Evolutionary conservation across 2,797 vertebrate genomes (phyloP).

Genomic region (Protonibea diacanthus): DNA sequence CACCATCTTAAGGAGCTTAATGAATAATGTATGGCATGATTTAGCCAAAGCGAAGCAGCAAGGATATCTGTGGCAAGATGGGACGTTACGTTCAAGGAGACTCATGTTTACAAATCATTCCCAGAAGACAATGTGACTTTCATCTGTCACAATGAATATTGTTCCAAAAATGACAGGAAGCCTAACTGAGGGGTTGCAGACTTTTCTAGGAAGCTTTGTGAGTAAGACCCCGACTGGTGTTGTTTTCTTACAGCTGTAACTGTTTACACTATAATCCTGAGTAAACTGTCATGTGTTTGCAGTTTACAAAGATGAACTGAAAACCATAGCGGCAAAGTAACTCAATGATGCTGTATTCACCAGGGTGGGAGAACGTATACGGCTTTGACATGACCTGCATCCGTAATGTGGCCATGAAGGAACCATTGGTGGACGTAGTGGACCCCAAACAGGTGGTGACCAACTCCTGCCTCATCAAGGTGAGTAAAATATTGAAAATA

Average conservation of each 20-base stretch:
- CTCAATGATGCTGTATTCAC: slow-evolving; percentile 40
- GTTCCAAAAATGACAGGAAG: slow-evolving; percentile 21
- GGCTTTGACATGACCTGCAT: slow-evolving; percentile 99
- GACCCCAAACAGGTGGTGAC: slow-evolving; percentile 99
- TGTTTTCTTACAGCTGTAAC: slow-evolving; percentile 17
- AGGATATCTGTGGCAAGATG: slow-evolving; percentile 21
- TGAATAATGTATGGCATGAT: slow-evolving; percentile 70
- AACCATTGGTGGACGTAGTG: slow-evolving; percentile 97
- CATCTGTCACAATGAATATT: slow-evolving; percentile 34
- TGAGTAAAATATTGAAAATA: slow-evolving; percentile 72
- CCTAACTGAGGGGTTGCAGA: background rate
- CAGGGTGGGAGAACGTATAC: slow-evolving; percentile 99
- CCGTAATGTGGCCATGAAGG: slow-evolving; percentile 97
- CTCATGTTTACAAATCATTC: slow-evolving; percentile 38
- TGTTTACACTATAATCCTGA: background rate
- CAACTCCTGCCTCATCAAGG: slow-evolving; percentile 97
- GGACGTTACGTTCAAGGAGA: slow-evolving; percentile 27
- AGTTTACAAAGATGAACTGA: background rate
- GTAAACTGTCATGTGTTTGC: slow-evolving; percentile 1
- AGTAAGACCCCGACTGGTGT: background rate
- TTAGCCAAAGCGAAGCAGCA: slow-evolving; percentile 21
- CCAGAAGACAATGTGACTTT: slow-evolving; percentile 41
- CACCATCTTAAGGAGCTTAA: slow-evolving; percentile 38
- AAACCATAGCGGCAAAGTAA: background rate
- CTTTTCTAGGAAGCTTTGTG: slow-evolving; percentile 8